A percentile compares a stretch with the other conserved stretches of the same genome.
phyloP scores from a whole-genome alignment of 1,140 invertebrate species.

The Elysia chlorotica region DNA sequence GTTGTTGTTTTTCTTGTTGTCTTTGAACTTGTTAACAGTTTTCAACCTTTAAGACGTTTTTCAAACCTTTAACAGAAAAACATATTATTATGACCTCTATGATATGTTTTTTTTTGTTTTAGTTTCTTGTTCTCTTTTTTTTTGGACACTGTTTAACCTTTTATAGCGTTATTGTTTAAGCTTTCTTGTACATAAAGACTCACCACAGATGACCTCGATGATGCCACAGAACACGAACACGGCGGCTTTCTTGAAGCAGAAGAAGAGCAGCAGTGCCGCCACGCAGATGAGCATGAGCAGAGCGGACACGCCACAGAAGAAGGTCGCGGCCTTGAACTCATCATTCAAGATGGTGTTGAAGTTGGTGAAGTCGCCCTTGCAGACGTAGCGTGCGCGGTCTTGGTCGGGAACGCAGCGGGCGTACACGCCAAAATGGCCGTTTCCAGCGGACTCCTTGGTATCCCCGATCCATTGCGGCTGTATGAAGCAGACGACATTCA shows the following conservation, averaged over 20 bases:
- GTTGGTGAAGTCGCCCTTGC: slow-evolving; percentile 81
- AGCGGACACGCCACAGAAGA: slow-evolving; percentile 88
- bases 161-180: no score
- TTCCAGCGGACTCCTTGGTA: slow-evolving; percentile 76
- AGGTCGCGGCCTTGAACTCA: slow-evolving; percentile 78
- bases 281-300: slow-evolving; percentile 84
- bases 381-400: slow-evolving; percentile 57
- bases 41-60: no score
- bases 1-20: no score
- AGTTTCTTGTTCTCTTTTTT: no score
- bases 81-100: no score
- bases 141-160: no score
- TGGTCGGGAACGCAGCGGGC: slow-evolving; percentile 71
- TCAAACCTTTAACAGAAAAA: no score
- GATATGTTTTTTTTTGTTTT: no score
- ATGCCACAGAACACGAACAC: slow-evolving; percentile 89
- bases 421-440: slow-evolving; percentile 90
- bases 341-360: slow-evolving; percentile 80
- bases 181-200: slow-evolving; percentile 24
- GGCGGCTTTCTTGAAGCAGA: slow-evolving; percentile 93
- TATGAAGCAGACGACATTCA: slow-evolving; percentile 91
- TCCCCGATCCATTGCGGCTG: slow-evolving; percentile 94
- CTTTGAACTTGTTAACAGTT: no score
- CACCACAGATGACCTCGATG: slow-evolving; percentile 50
- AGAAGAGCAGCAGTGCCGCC: slow-evolving; percentile 81